phyloP scores from a whole-genome alignment of 2,888 invertebrate genomes.

The Nomada flava region DNA sequence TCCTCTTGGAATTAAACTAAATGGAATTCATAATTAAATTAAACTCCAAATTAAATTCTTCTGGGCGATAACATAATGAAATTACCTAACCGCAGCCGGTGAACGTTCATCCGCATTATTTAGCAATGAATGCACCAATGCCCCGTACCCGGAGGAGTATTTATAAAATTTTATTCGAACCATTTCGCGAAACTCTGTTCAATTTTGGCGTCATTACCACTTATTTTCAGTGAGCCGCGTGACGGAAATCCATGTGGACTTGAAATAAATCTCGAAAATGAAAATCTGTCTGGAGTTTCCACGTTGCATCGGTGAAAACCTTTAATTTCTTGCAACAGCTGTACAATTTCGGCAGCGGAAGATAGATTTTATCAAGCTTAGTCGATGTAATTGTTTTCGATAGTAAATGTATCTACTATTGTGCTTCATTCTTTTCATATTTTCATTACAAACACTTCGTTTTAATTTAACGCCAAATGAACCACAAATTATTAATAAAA shows the following conservation, averaged over 20 bases:
- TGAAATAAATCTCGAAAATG: background rate
- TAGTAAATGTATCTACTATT: too few relatives aligned
- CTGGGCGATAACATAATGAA: constrained; percentile 18
- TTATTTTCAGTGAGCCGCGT: constrained; percentile 3
- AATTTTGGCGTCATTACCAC: constrained; percentile 22
- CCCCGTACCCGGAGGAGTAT: background rate
- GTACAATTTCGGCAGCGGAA: too few relatives aligned
- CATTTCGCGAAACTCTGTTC: constrained; percentile 16
- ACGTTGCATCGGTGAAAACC: background rate
- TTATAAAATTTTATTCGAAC: constrained; percentile 29
- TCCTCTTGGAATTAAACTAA: background rate
- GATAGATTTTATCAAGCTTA: too few relatives aligned
- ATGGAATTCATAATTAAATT: constrained; percentile 19
- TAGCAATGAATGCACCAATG: constrained; percentile 19
- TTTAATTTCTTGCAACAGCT: background rate
- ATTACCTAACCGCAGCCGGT: constrained; percentile 6
- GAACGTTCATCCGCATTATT: constrained; percentile 17
- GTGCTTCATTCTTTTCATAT: too few relatives aligned
- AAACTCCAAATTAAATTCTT: constrained; percentile 23
- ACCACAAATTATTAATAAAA: too few relatives aligned
- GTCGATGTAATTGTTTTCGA: too few relatives aligned
- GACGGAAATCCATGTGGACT: constrained; percentile 18
- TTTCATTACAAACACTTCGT: too few relatives aligned
- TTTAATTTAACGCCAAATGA: too few relatives aligned
- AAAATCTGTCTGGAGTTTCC: background rate